These are phyloP conservation scores for Auanema freiburgensis DNA, from an alignment of 2,888 invertebrate species.

Conservation along the genomic window DNA sequence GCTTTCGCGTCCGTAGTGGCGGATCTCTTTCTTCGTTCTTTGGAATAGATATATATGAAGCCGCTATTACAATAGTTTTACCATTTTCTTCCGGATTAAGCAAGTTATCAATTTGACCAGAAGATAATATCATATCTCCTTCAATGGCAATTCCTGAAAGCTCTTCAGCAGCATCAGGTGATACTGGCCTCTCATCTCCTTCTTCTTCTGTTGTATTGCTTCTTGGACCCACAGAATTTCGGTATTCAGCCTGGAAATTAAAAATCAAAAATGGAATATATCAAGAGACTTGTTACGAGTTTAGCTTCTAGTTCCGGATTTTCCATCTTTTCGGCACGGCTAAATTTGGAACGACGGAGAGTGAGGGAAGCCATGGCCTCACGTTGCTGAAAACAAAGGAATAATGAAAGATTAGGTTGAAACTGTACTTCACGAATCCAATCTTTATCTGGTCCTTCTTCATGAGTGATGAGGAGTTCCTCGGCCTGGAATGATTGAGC, in stretches of 20 bases:
- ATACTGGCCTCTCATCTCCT: not conserved
- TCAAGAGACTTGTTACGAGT: no score
- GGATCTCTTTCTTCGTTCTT: conserved; percentile 20
- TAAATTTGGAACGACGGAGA: not conserved
- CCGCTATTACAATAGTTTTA: conserved; percentile 8
- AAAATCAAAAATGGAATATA: no score
- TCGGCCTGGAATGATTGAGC: no score
- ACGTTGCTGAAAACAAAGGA: no score
- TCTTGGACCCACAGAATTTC: conserved; percentile 1
- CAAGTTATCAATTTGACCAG: conserved; percentile 7
- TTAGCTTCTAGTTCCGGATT: no score
- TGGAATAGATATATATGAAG: no score
- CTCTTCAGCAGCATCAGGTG: no score
- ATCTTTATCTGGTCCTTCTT: no score
- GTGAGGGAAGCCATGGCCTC: not conserved
- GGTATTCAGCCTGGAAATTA: not conserved
- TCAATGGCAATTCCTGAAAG: conserved; percentile 3
- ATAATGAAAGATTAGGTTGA: no score
- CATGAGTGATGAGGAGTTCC: no score
- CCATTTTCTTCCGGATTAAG: conserved; percentile 11
- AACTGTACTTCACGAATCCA: no score
- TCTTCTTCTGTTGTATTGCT: conserved; percentile 1
- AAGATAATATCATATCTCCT: conserved; percentile 11
- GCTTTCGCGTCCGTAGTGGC: conserved; percentile 24
- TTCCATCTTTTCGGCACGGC: no score